Evolutionary conservation across 1,140 invertebrate species (phyloP), one percentile per base, ranked within the genome.

Genomic region (Zophobas morio): DNA sequence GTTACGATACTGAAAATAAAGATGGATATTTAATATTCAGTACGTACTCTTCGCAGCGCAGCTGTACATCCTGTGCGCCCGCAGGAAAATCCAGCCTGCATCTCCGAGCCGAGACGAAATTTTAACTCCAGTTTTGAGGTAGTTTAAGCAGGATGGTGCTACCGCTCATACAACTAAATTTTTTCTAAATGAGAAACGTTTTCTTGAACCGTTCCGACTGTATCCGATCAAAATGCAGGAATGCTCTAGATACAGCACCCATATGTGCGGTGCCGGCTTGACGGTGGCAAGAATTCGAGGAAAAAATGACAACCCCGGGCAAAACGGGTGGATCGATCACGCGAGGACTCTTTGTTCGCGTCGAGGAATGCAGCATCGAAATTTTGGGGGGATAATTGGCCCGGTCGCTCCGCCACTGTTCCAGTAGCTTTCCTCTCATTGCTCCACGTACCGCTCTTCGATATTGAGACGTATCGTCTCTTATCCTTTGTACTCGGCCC

Each of bases 11-110:
- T 63, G 74, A 78, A 80, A 78, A 80, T 79, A 77, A 80, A 76
- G 74, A 78, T 56, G 63, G 75, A 80, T 80, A 76, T 79, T 80
- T 80, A 77, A 80, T 80, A 80, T 80, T 80, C 76, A 74, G 35
- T 36, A 57, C 49, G n/a, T 4, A 51, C n/a, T 51, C 49, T 51
- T 51, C 49, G 20, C 20, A 51, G 6, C 49, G 54, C 60, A 66
- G 60, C 60, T 66, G 60, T 39, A 33, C 6, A 72, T 49, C 33
- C 70, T 72, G 70, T 42, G 37, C 57, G 57, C 57, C 57, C 37
- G 34, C 57, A 60, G 57, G 37, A 60, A 60, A 40, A 40, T 60
- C 34, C 57, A 33, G 37, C 57, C 20, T 20, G 20, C 20, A 20
- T 20, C 20, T 20, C 20, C 20, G 20, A 20, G 20, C 20, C 20